Conservation (phyloP, 2,797 vertebrate species). For the Cynodonichthys magdalenae region DNA sequence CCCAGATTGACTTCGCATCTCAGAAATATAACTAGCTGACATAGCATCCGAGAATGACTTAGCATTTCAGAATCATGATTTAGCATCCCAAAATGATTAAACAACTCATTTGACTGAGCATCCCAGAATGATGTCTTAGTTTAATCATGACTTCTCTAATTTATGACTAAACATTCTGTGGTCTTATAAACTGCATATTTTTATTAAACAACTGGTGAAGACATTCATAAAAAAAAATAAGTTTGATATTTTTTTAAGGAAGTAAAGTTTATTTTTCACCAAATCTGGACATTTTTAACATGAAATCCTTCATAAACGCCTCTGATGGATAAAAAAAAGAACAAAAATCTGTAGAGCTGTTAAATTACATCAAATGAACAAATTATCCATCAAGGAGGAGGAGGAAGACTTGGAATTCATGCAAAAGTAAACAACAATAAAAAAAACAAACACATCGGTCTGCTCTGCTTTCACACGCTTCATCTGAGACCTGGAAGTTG, state of each 20-base stretch:
- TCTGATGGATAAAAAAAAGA: background rate
- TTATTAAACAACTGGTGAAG: background rate
- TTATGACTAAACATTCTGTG: no score
- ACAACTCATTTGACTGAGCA: no score
- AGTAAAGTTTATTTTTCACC: conserved; percentile 15
- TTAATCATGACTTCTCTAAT: no score
- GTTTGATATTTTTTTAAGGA: background rate
- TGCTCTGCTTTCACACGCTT: background rate
- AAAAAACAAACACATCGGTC: background rate
- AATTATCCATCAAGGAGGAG: background rate
- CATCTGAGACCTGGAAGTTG: background rate
- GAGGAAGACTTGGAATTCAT: no score
- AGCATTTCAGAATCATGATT: no score
- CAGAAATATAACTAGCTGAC: no score
- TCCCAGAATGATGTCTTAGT: no score
- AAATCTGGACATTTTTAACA: background rate
- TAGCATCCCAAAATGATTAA: no score
- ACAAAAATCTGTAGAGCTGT: background rate
- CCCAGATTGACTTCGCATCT: no score
- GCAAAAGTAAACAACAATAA: background rate
- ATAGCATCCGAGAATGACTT: no score
- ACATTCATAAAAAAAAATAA: background rate
- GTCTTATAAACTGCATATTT: no score
- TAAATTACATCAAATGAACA: background rate
- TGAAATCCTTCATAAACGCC: background rate